Evolutionary conservation across 2,797 vertebrate genomes (phyloP), one percentile per base, ranked within the genome.

Genomic region (Sebastes steindachneri): DNA sequence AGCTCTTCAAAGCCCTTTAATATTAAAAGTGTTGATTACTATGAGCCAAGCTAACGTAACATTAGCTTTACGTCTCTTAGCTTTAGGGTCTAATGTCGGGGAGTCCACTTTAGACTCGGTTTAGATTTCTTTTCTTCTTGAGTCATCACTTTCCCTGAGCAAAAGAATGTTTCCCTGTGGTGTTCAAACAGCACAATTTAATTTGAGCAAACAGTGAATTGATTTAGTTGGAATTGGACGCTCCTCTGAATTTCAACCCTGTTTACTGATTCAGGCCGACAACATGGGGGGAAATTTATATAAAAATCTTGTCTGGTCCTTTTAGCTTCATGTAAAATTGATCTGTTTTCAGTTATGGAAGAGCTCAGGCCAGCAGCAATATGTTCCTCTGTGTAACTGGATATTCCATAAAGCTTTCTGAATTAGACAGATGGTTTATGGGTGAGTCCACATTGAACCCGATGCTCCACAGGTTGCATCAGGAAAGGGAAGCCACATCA

Each of bases 351-450:
- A 71, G 59, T 73, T 60, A 60, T 68, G 29, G 35, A 62, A 17
- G 33, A 54, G 41, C 15, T 70, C 31, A 12, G 55, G 68, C 55
- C 75, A 65, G 29, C 12, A 15, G 60, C 25, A 21, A 54, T 48
- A 37, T 35, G 21, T 73, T 79, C 10, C 23, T 63, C 48, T 10
- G 0, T 58, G 57, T 33, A 68, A 73, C 6, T 54, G 35, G 58
- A 74, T 81, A 68, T 82, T 64, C 73, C 41, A 69, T 67, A 17
- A 63, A 59, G 60, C 25, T 66, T 75, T 65, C 17, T 75, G 33
- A 51, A 35, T 69, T 28, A 41, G 59, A 73, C 64, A 64, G 82
- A 71, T 71, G 35, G 41, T 48, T n/a, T 11, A 4, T 53, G 74
- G 29, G n/a, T 53, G 1, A 17, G 59, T 74, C 28, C 8, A 68